A percentile compares a stretch with the other conserved stretches of the same genome.
Conservation (phyloP, 1,140 invertebrate genomes). For the Penaeus japonicus region DNA sequence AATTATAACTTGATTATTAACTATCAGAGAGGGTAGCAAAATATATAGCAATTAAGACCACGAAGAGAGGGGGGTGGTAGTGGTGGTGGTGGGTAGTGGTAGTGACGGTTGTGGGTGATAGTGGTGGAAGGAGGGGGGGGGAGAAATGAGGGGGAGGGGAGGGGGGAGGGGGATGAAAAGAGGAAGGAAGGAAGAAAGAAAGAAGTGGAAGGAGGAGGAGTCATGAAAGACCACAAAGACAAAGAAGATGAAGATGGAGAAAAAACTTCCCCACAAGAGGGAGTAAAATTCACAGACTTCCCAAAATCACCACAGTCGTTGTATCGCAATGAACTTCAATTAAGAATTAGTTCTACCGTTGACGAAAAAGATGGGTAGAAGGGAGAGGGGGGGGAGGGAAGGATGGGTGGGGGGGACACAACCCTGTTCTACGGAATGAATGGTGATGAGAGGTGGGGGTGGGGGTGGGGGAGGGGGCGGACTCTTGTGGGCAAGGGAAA, state of each 20-base stretch:
- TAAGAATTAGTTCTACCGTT: too few species aligned
- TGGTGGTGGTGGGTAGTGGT: background rate
- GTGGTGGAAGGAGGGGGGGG: too few species aligned
- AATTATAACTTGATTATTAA: background rate
- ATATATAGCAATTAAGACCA: constrained; percentile 30
- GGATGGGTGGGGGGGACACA: constrained; percentile 9
- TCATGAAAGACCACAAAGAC: too few species aligned
- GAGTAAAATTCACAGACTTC: too few species aligned
- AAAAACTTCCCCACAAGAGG: too few species aligned
- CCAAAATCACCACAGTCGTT: constrained; percentile 7
- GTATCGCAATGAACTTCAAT: background rate
- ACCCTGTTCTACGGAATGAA: constrained; percentile 23
- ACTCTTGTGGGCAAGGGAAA: background rate
- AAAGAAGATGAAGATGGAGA: too few species aligned
- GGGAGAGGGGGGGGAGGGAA: background rate
- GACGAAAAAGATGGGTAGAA: background rate
- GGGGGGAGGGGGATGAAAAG: too few species aligned
- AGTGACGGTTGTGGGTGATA: too few species aligned
- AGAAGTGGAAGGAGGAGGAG: too few species aligned
- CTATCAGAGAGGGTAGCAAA: constrained; percentile 35
- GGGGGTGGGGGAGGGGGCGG: background rate
- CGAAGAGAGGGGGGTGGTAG: constrained; percentile 15
- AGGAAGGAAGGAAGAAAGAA: too few species aligned
- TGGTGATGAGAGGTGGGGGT: background rate
- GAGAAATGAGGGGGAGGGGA: too few species aligned